Conservation (phyloP, 2,113 vertebrate genomes). For the Noturus placidus region DNA sequence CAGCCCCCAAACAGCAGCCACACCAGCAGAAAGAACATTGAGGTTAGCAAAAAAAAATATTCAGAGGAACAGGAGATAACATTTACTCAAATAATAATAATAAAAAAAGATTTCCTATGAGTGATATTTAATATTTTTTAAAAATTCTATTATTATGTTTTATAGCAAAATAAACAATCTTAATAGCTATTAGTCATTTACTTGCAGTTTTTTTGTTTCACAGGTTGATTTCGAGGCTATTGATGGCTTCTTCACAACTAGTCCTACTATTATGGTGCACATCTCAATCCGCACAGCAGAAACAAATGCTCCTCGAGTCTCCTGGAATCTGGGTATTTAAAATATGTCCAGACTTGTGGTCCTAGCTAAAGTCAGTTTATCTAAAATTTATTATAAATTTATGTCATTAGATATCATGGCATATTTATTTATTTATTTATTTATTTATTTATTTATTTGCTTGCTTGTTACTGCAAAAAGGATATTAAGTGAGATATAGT, state of each 20-base stretch:
- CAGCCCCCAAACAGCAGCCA: constrained; percentile 75
- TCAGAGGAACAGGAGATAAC: neutral
- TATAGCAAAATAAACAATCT: neutral
- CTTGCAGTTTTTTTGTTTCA: neutral
- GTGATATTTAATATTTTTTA: neutral
- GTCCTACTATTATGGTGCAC: constrained; percentile 67
- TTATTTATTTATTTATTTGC: neutral
- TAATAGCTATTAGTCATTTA: neutral
- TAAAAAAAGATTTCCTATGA: neutral
- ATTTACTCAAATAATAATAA: neutral
- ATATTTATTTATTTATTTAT: neutral
- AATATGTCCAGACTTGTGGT: neutral
- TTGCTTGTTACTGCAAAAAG: neutral
- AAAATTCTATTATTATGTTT: neutral
- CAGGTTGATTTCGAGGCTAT: constrained; percentile 79
- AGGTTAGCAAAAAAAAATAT: constrained; percentile 63
- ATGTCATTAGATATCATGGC: neutral
- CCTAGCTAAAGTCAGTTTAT: neutral
- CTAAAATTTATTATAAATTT: neutral
- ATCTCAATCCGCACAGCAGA: constrained; percentile 73
- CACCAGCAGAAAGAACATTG: constrained; percentile 70
- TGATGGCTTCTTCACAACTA: constrained; percentile 68
- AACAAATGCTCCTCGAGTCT: constrained; percentile 70
- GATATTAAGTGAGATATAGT: neutral
- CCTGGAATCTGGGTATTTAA: constrained; percentile 70